Conservation (phyloP, 2,888 invertebrate genomes). For the Alsophila aescularia region DNA sequence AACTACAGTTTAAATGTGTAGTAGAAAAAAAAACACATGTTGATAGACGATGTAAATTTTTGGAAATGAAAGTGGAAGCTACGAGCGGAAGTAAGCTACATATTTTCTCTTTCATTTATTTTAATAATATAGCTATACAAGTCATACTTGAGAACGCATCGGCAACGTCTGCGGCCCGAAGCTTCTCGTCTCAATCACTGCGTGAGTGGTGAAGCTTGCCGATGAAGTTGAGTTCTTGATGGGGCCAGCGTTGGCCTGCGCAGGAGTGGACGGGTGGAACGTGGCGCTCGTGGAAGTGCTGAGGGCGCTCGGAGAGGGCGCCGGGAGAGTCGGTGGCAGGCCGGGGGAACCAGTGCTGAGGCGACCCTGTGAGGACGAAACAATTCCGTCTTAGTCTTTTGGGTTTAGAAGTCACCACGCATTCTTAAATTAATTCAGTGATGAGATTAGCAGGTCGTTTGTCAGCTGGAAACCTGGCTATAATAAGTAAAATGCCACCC, state of each 20-base stretch:
- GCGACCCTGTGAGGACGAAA: slow-evolving; percentile 66
- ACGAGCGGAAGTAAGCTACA: too few relatives aligned
- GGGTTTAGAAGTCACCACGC: too few relatives aligned
- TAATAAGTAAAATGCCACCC: too few relatives aligned
- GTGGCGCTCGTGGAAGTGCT: slow-evolving; percentile 87
- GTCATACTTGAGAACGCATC: slow-evolving; percentile 76
- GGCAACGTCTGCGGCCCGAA: slow-evolving; percentile 80
- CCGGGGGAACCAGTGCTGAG: slow-evolving; percentile 83
- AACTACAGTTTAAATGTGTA: too few relatives aligned
- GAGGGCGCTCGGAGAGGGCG: slow-evolving; percentile 87
- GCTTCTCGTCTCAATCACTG: slow-evolving; percentile 76
- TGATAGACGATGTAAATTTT: too few relatives aligned
- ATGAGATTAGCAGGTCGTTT: too few relatives aligned
- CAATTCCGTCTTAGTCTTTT: too few relatives aligned
- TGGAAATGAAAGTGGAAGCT: too few relatives aligned
- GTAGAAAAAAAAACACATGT: too few relatives aligned
- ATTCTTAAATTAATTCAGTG: too few relatives aligned
- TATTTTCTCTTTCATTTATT: too few relatives aligned
- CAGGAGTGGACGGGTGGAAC: slow-evolving; percentile 76
- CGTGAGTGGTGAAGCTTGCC: slow-evolving; percentile 83
- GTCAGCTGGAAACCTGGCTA: too few relatives aligned
- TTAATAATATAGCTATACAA: background rate
- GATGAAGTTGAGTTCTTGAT: slow-evolving; percentile 85
- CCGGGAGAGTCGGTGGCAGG: slow-evolving; percentile 89
- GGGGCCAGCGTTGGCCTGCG: slow-evolving; percentile 63